Evolutionary conservation across 1,140 invertebrate genomes (phyloP), one percentile per base, ranked within the genome.

Genomic region (Nymphalis io): DNA sequence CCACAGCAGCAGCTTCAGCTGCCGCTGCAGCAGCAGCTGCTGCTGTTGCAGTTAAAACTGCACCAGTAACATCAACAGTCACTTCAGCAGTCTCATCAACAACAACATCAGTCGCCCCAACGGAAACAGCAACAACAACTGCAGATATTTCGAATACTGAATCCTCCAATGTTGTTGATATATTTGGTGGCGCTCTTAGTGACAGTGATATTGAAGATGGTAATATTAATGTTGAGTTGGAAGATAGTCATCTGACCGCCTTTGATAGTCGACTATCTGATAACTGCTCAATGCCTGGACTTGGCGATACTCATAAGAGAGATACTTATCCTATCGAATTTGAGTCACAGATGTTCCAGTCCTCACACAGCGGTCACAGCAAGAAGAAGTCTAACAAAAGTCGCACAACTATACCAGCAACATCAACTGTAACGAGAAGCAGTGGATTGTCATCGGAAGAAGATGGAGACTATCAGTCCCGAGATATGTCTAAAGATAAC

Each of bases 121-220:
- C 10, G 8, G 3, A 63, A 79, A 80, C 6, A 55, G 77, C 72
- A 13, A 8, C 55, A 13, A 21, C 39, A 57, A 46, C 53, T 6
- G 53, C 53, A 12, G 20, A 27, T 38, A 38, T 51, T 33, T 27
- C 63, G 0, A 66, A 75, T 73, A 72, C 80, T 73, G 79, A 87
- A 64, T 73, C 81, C n/a, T 89, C 84, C 33, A 90, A 89, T 72
- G 84, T 89, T 61, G 88, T 86, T 78, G 96, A 98, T 78, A 96
- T 98, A 84, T 98, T 98, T 92, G 97, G 97, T 51, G 96, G 96
- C 79, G 94, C 95, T 46, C 94, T 98, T 0, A 97, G 96, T 84
- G 96, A 97, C 78, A 97, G 96, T 51, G 95, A 96, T 58, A 93
- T 95, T 74, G 96, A 96, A 72, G 93, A 95, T 71, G 93, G 94